A percentile compares a stretch with the other conserved stretches of the same genome.
phyloP scores from a whole-genome alignment of 2,113 vertebrate species.

The Nipponia nippon region DNA sequence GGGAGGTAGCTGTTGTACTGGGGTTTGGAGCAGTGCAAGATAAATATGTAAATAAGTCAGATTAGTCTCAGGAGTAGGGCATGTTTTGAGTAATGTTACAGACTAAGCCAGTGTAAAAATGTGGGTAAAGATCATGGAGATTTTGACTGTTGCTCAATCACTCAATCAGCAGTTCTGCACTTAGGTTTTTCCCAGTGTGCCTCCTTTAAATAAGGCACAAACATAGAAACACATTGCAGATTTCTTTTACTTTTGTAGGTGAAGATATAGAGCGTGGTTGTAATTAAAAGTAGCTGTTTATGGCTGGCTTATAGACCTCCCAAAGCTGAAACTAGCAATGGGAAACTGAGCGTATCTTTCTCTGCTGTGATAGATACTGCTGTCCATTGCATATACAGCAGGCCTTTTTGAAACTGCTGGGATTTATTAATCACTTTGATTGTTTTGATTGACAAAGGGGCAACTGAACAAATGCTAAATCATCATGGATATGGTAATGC shows the following conservation, averaged over 20 bases:
- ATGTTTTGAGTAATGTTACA: neutral
- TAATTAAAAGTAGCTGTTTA: neutral
- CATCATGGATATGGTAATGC: neutral
- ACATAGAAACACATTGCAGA: neutral
- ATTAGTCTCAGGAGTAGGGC: neutral
- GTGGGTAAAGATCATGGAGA: neutral
- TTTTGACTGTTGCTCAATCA: neutral
- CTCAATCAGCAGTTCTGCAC: neutral
- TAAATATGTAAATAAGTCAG: neutral
- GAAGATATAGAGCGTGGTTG: neutral
- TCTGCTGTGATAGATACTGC: neutral
- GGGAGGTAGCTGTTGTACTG: neutral
- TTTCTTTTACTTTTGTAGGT: neutral
- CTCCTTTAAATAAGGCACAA: neutral
- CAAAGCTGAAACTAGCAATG: neutral
- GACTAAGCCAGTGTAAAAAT: neutral
- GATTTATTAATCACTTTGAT: neutral
- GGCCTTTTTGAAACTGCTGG: neutral
- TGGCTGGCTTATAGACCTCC: neutral
- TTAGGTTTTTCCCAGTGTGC: neutral
- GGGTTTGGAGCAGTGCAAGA: neutral
- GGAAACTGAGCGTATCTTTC: neutral
- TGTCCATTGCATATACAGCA: neutral
- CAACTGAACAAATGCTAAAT: neutral
- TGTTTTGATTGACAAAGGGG: neutral